phyloP scores from a whole-genome alignment of 2,888 invertebrate species.

The Andrena flavipes region DNA sequence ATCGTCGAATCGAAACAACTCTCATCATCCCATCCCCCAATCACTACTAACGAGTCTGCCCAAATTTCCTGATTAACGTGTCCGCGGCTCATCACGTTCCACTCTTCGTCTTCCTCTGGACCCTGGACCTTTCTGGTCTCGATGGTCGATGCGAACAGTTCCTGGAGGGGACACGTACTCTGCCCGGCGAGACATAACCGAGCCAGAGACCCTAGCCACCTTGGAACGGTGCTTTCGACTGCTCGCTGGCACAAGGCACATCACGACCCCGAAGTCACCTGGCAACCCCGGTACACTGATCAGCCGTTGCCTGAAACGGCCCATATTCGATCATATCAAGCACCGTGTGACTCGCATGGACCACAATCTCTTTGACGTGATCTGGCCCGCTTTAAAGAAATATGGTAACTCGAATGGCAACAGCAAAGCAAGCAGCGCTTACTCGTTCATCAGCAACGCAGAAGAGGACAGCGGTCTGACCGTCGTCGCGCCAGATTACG shows the following conservation, averaged over 20 bases:
- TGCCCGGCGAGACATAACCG: slow-evolving; percentile 90
- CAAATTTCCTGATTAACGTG: slow-evolving; percentile 58
- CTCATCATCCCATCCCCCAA: background rate
- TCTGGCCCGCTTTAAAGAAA: slow-evolving; percentile 95
- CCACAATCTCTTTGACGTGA: slow-evolving; percentile 94
- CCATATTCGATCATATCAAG: slow-evolving; percentile 91
- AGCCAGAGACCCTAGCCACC: slow-evolving; percentile 89
- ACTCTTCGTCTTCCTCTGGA: slow-evolving; percentile 24
- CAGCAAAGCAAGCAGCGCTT: slow-evolving; percentile 85
- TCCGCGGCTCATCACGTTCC: slow-evolving; percentile 27
- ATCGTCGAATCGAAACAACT: background rate
- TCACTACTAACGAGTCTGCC: slow-evolving; percentile 26
- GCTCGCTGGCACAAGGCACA: slow-evolving; percentile 85
- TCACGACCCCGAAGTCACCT: slow-evolving; percentile 87
- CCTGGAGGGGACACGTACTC: slow-evolving; percentile 90
- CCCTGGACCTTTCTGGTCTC: slow-evolving; percentile 4
- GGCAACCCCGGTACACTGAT: slow-evolving; percentile 87
- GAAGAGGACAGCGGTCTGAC: slow-evolving; percentile 89
- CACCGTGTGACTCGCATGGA: slow-evolving; percentile 92
- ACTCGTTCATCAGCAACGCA: slow-evolving; percentile 45
- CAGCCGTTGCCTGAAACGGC: slow-evolving; percentile 90
- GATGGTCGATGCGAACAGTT: slow-evolving; percentile 85
- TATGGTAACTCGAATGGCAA: slow-evolving; percentile 86
- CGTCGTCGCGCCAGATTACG: slow-evolving; percentile 94
- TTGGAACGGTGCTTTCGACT: slow-evolving; percentile 92